phyloP scores from a whole-genome alignment of 2,113 vertebrate species.

The Pionites leucogaster region DNA sequence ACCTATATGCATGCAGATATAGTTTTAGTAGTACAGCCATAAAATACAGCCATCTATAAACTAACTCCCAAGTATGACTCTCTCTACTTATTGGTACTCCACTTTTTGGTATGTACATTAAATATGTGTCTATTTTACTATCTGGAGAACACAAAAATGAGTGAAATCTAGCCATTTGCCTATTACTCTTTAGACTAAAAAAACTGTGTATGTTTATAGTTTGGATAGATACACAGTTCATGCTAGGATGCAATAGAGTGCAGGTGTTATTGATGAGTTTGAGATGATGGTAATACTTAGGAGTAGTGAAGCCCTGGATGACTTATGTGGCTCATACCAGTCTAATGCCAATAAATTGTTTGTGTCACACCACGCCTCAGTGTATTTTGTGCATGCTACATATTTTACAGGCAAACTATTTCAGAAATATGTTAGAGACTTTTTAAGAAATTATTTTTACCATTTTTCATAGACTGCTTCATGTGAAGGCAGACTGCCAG shows the following conservation, averaged over 20 bases:
- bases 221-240: neutral
- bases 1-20: neutral
- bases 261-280: constrained; percentile 10
- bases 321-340: constrained; percentile 29
- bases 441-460: neutral
- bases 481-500: neutral
- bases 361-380: neutral
- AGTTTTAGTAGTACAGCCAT: neutral
- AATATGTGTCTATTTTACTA: constrained; percentile 40
- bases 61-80: neutral
- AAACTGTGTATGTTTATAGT: neutral
- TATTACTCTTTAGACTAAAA: constrained; percentile 44
- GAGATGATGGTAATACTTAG: neutral
- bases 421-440: neutral
- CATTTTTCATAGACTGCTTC: neutral
- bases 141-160: constrained; percentile 46
- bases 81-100: neutral
- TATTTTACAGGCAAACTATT: constrained; percentile 37
- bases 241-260: neutral
- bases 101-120: constrained; percentile 31
- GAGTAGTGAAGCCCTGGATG: neutral
- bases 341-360: constrained; percentile 4
- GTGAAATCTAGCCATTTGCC: constrained; percentile 47
- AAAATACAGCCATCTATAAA: neutral
- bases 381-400: neutral